Evolutionary conservation across 2,797 vertebrate genomes (phyloP), one percentile per base, ranked within the genome.

Genomic region (Iguana delicatissima): DNA sequence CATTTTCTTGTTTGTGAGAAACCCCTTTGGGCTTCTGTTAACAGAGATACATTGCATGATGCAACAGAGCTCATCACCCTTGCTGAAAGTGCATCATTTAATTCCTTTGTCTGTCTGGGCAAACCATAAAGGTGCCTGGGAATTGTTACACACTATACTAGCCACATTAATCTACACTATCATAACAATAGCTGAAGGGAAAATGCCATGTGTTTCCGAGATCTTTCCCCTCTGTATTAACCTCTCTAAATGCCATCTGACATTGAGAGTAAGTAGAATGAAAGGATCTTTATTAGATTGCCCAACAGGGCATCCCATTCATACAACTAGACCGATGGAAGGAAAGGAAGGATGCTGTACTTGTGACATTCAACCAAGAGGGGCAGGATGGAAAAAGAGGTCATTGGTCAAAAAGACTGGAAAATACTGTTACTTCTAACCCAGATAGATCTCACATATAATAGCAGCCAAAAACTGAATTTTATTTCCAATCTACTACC

Each of bases 251-350:
- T 76, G 83, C 91, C 94, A 94, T 79, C 94, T 85, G 93, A 89
- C 89, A 95, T 86, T 9, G 26, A 94, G 93, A 38, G 42, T 93
- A 38, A 80, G 87, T 93, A 89, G 93, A 84, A 94, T 95, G 89
- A 96, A 95, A 96, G 88, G 90, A 95, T 86, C 85, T 93, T 93
- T 95, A 95, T 96, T 91, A 91, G 86, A 62, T 80, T 88, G 82
- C 35, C 38, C 86, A 95, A 90, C 85, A 88, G 88, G 90, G 88
- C 95, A 95, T 94, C 90, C 88, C 94, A 94, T 95, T 94, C 91
- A 91, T 80, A 92, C 96, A 96, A 93, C 1, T 42, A 93, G 64
- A 89, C 62, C 38, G 91, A 84, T 84, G 14, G 42, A n/a, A 32
- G 50, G 76, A 85, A 62, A 52, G 64, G 38, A 85, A 79, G 46